phyloP scores from a whole-genome alignment of 1,140 invertebrate species.

The Adelges cooleyi region DNA sequence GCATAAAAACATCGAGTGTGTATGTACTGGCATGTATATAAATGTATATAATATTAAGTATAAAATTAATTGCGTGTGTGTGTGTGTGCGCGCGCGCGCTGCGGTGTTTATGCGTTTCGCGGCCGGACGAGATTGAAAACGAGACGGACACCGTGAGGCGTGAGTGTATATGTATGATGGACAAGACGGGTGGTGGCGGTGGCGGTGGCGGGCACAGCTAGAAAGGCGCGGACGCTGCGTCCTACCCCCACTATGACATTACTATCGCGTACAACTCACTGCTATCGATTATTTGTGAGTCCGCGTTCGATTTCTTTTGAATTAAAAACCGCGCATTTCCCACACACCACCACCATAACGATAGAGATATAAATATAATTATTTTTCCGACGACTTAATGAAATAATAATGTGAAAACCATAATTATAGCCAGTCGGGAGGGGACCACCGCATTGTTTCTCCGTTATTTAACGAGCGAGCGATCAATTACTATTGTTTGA shows the following conservation, averaged over 20 bases:
- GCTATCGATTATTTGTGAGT: not conserved
- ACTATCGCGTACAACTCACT: not conserved
- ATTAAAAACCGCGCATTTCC: too few species aligned
- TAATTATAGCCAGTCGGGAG: too few species aligned
- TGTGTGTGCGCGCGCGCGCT: not conserved
- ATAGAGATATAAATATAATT: too few species aligned
- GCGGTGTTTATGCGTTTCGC: not conserved
- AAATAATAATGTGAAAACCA: too few species aligned
- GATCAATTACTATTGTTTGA: too few species aligned
- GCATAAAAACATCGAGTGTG: not conserved
- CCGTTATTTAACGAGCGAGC: too few species aligned
- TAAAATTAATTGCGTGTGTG: not conserved
- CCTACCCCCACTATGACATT: constrained; percentile 1
- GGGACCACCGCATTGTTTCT: too few species aligned
- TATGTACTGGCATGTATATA: not conserved
- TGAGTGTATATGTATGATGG: not conserved
- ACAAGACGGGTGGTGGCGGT: not conserved
- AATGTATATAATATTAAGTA: too few species aligned
- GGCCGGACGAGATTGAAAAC: constrained; percentile 25
- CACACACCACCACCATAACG: too few species aligned
- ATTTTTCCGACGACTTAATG: too few species aligned
- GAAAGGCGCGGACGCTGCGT: constrained; percentile 5
- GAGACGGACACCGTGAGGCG: not conserved
- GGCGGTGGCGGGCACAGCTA: not conserved
- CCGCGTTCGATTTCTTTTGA: not conserved